Conservation (phyloP, 2,797 vertebrate genomes). For the Distichodus sexfasciatus region DNA sequence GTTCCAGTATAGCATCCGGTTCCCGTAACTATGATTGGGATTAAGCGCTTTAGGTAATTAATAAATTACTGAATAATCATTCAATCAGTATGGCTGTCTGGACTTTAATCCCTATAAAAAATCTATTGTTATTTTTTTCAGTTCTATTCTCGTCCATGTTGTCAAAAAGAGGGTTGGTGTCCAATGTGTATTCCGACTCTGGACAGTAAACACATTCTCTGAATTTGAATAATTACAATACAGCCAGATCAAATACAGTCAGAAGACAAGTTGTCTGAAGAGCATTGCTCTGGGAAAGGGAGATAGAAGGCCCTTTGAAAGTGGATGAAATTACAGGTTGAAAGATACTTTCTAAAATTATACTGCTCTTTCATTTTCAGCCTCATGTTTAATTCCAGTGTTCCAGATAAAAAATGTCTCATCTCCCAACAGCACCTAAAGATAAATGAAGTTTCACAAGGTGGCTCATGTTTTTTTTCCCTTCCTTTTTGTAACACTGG, state of each 20-base stretch:
- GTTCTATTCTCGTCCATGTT: background rate
- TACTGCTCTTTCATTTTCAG: constrained; percentile 81
- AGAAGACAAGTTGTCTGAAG: constrained; percentile 43
- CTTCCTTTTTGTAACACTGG: background rate
- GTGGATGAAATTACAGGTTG: constrained; percentile 81
- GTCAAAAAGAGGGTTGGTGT: background rate
- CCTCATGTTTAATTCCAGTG: constrained; percentile 83
- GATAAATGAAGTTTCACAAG: constrained; percentile 78
- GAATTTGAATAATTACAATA: constrained; percentile 40
- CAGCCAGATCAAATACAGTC: constrained; percentile 23
- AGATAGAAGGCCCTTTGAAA: constrained; percentile 66
- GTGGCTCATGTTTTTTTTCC: constrained; percentile 63
- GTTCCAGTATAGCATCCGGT: too few species aligned
- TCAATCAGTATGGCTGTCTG: background rate
- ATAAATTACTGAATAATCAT: background rate
- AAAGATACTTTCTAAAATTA: constrained; percentile 85
- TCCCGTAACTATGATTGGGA: too few species aligned
- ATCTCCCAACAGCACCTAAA: constrained; percentile 69
- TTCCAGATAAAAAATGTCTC: constrained; percentile 77
- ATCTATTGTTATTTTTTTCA: background rate
- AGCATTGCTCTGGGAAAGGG: constrained; percentile 48
- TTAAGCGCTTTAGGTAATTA: too few species aligned
- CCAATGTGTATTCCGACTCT: constrained; percentile 12
- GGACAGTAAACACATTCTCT: constrained; percentile 26
- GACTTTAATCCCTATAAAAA: background rate